Percentiles rank a stretch among this genome's conserved stretches.
Conservation (phyloP, 2,888 invertebrate species). For the Apodemia duryi region DNA sequence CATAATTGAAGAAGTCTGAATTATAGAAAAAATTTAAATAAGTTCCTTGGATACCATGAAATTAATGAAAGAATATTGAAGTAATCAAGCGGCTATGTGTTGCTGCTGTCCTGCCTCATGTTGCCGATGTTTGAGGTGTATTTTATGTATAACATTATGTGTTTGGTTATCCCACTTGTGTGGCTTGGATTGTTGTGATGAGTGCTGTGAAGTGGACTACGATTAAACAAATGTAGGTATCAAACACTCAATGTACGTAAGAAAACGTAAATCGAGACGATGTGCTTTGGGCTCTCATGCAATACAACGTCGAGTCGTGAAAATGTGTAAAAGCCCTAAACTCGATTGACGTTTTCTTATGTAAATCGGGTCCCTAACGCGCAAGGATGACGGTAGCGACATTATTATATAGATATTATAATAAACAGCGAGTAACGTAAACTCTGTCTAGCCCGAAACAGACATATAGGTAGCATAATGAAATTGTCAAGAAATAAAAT, state of each 20-base stretch:
- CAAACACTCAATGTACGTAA: too few species aligned
- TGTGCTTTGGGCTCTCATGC: too few species aligned
- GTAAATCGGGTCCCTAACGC: not conserved
- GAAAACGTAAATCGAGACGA: too few species aligned
- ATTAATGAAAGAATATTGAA: not conserved
- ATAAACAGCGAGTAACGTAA: too few species aligned
- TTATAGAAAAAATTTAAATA: too few species aligned
- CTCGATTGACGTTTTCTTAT: too few species aligned
- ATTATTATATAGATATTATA: not conserved
- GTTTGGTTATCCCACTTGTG: conserved; percentile 38
- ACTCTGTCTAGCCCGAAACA: too few species aligned
- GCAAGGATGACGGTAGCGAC: not conserved
- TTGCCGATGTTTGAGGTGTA: conserved; percentile 35
- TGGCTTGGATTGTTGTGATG: conserved; percentile 34
- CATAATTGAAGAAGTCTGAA: not conserved
- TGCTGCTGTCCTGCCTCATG: conserved; percentile 37
- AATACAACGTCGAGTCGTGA: too few species aligned
- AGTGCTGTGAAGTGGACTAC: conserved; percentile 32
- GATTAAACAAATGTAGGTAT: conserved; percentile 15
- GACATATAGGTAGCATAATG: too few species aligned
- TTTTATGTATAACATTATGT: conserved; percentile 32
- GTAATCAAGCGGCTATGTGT: conserved; percentile 36
- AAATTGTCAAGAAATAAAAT: too few species aligned
- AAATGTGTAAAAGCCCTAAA: too few species aligned
- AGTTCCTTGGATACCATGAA: too few species aligned